phyloP scores from a whole-genome alignment of 2,797 vertebrate genomes.

The Rhadinocentrus ornatus region DNA sequence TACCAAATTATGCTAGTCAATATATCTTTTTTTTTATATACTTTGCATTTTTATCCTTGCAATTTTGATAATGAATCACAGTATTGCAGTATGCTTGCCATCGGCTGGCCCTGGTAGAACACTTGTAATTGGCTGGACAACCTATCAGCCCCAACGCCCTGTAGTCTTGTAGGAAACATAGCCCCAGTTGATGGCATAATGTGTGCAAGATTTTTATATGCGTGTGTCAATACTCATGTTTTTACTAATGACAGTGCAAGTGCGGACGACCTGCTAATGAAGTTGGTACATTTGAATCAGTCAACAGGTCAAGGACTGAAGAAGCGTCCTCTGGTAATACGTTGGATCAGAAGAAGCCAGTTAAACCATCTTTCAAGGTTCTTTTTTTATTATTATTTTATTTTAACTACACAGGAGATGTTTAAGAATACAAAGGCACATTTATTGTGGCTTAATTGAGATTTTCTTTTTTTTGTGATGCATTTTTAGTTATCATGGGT shows the following conservation, averaged over 20 bases:
- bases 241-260: conserved; percentile 79
- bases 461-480: neutral
- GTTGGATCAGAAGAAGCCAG: conserved; percentile 12
- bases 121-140: conserved; percentile 82
- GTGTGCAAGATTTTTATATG: conserved; percentile 71
- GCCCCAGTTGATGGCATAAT: conserved; percentile 75
- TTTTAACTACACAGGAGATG: neutral
- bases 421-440: conserved; percentile 1
- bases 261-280: conserved; percentile 82
- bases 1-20: conserved; percentile 78
- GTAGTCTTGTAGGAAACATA: conserved; percentile 67
- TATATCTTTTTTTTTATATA: conserved; percentile 76
- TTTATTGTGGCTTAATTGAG: neutral
- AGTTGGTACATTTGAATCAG: conserved; percentile 78
- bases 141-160: conserved; percentile 59
- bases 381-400: neutral
- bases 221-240: conserved; percentile 82
- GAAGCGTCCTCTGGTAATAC: conserved; percentile 44
- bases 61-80: conserved; percentile 84
- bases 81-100: conserved; percentile 67
- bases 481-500: neutral
- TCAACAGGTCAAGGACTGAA: conserved; percentile 85
- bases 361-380: conserved; percentile 19
- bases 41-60: conserved; percentile 78
- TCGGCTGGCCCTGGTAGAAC: conserved; percentile 78